These are phyloP conservation scores for Chelonoidis abingdonii DNA, from an alignment of 2,113 vertebrate species.

Conservation along the genomic window DNA sequence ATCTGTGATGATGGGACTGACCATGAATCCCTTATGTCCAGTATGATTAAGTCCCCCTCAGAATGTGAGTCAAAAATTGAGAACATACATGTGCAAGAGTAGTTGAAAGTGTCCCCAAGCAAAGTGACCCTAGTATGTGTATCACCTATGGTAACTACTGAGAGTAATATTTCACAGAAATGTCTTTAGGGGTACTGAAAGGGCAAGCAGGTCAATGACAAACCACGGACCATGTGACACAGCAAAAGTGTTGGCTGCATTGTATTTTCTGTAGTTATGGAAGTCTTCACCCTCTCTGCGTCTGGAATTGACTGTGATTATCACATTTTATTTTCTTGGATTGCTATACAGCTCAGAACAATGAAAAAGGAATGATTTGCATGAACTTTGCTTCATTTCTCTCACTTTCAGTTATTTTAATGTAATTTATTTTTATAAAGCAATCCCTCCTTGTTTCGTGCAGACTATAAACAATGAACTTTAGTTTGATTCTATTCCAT, in stretches of 20 bases:
- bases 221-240: neutral
- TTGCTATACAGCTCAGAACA: slow-evolving; percentile 10
- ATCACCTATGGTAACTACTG: too few species aligned
- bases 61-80: neutral
- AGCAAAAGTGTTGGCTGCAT: neutral
- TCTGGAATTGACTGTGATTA: slow-evolving; percentile 40
- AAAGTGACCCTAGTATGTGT: neutral
- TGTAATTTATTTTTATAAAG: neutral
- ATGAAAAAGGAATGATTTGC: slow-evolving; percentile 25
- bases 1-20: neutral
- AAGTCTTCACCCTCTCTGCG: slow-evolving; percentile 16
- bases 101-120: neutral
- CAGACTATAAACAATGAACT: neutral
- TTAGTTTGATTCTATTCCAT: neutral
- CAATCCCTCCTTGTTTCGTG: neutral
- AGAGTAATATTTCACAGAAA: too few species aligned
- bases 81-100: neutral
- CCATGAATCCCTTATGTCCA: neutral
- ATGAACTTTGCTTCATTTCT: slow-evolving; percentile 5
- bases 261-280: neutral
- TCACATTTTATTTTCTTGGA: slow-evolving; percentile 64
- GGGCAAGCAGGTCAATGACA: neutral
- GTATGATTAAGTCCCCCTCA: neutral
- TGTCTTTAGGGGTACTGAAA: neutral
- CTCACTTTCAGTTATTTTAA: slow-evolving; percentile 10